A percentile compares a stretch with the other conserved stretches of the same genome.
Conservation (phyloP, 2,113 vertebrate species). For the Tylochromis polylepis region DNA sequence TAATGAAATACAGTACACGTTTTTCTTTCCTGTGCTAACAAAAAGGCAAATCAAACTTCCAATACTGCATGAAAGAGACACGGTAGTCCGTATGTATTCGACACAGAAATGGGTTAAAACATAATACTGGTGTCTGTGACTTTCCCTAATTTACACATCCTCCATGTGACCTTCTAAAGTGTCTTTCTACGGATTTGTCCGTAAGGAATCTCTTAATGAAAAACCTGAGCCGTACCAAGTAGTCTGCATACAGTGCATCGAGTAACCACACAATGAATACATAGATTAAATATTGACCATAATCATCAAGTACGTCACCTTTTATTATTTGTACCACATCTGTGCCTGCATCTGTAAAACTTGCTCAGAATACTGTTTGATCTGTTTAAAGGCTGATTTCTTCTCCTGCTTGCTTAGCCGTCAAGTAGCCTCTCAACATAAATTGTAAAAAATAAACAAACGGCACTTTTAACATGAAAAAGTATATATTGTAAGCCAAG, state of each 20-base stretch:
- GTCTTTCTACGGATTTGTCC: not conserved
- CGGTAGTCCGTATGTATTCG: not conserved
- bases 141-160: not conserved
- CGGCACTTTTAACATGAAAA: not conserved
- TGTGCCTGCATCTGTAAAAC: not conserved
- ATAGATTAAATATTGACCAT: not conserved
- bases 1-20: constrained; percentile 28
- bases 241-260: constrained; percentile 53
- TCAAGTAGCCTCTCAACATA: not conserved
- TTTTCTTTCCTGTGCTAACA: not conserved
- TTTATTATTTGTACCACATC: not conserved
- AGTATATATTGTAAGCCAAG: not conserved
- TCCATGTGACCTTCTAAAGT: not conserved
- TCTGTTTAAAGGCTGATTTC: constrained; percentile 31
- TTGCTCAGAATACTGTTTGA: not conserved
- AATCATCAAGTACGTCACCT: constrained; percentile 9
- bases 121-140: not conserved
- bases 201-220: constrained; percentile 8
- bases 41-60: constrained; percentile 38
- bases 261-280: constrained; percentile 24
- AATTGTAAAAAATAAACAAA: not conserved
- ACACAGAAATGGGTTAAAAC: not conserved
- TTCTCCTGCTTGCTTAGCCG: not conserved
- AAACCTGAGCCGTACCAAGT: constrained; percentile 51
- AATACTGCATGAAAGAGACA: constrained; percentile 58